Conservation (phyloP, 2,113 vertebrate species). For the Myrmophylax atrothorax region DNA sequence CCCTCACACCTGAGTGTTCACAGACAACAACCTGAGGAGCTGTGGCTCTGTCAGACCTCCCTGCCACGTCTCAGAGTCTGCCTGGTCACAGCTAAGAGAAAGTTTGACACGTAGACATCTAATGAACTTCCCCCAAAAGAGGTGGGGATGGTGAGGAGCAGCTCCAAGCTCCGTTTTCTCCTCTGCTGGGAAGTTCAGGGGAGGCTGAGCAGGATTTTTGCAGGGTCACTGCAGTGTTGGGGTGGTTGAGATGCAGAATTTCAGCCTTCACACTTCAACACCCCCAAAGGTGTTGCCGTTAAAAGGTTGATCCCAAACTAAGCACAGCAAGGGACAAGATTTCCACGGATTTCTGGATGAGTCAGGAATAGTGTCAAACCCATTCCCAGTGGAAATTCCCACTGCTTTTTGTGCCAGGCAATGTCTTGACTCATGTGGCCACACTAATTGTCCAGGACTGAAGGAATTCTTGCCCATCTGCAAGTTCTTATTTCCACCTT, state of each 20-base stretch:
- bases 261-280: background rate
- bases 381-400: conserved; percentile 6
- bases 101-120: conserved; percentile 32
- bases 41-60: background rate
- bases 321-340: background rate
- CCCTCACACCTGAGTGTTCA: background rate
- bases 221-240: background rate
- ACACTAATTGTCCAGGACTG: background rate
- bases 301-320: background rate
- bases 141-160: background rate
- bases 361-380: background rate
- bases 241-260: background rate
- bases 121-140: background rate
- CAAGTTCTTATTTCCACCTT: background rate
- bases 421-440: background rate
- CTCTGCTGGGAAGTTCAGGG: background rate
- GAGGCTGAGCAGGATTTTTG: background rate
- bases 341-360: background rate
- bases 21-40: background rate
- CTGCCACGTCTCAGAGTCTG: background rate
- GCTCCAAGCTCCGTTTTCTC: background rate
- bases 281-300: background rate
- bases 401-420: background rate
- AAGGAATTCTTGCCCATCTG: background rate
- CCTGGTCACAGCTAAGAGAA: background rate